Percentiles rank a stretch among this genome's conserved stretches.
phyloP scores from a whole-genome alignment of 2,888 invertebrate genomes.

The Mimas tiliae region DNA sequence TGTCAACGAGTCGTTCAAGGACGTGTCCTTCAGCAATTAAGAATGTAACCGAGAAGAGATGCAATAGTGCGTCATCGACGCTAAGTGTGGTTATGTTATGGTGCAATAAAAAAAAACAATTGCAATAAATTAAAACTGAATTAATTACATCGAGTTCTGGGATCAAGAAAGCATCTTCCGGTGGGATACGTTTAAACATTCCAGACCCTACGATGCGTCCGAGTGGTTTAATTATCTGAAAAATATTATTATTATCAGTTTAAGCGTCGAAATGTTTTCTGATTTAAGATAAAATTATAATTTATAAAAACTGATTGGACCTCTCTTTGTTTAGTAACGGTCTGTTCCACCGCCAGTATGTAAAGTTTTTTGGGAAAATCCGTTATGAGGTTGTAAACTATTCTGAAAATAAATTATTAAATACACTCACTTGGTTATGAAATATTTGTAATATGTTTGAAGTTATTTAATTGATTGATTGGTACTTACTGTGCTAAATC shows the following conservation, averaged over 20 bases:
- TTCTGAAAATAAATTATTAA: slow-evolving; percentile 57
- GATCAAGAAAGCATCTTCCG: slow-evolving; percentile 84
- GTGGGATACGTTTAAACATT: slow-evolving; percentile 80
- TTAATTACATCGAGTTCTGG: slow-evolving; percentile 69
- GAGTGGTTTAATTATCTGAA: slow-evolving; percentile 84
- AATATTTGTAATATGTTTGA: not conserved
- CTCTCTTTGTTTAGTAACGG: slow-evolving; percentile 78
- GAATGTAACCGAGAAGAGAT: no score
- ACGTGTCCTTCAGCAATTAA: no score
- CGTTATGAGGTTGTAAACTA: slow-evolving; percentile 72
- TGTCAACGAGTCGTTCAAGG: no score
- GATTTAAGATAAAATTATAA: no score
- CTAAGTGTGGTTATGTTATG: no score
- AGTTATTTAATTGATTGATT: slow-evolving; percentile 11
- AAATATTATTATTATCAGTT: slow-evolving; percentile 34
- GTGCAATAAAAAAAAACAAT: not conserved
- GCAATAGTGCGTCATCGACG: no score
- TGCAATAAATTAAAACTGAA: not conserved
- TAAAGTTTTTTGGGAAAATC: slow-evolving; percentile 85
- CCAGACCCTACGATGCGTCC: slow-evolving; percentile 81
- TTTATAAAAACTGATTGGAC: slow-evolving; percentile 41
- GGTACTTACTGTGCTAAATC: slow-evolving; percentile 84
- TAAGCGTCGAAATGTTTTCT: no score
- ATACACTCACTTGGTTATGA: not conserved
- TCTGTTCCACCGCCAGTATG: slow-evolving; percentile 87